Evolutionary conservation across 2,797 vertebrate genomes (phyloP), one percentile per base, ranked within the genome.

Genomic region (Eulemur rubriventer): DNA sequence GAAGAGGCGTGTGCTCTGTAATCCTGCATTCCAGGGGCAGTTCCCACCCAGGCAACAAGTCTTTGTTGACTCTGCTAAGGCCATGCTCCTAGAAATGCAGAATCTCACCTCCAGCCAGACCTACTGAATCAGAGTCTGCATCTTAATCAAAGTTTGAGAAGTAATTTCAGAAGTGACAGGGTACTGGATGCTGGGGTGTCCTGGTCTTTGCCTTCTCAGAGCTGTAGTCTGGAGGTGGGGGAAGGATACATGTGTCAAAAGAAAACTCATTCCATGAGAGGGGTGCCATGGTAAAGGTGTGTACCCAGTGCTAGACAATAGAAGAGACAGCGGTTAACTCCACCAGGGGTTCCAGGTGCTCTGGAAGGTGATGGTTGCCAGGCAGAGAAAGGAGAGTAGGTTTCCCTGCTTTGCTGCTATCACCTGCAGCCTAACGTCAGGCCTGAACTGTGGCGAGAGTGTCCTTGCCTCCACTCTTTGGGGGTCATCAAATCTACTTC

Each of bases 141-240:
- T 82, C 80, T 82, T 90, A 61, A 78, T 95, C 18, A 18, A 57
- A 63, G 48, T 50, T 79, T 55, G 52, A 86, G 81, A 93, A 92
- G 43, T 4, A 1, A 28, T 55, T 12, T 26, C 50, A 59, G 59
- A 72, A 80, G 55, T 50, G 24, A 73, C 22, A 41, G 13, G 13
- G 41, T 18, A 28, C 76, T 11, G 38, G 83, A 48, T 48, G 8
- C 80, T 80, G 38, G 41, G 20, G 46, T 33, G 10, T 73, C 81
- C n/a, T 35, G n/a, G 46, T 6, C 33, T 52, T 50, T 75, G 43
- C 14, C 46, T 76, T 84, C 82, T n/a, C 18, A 35, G 59, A 91
- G 55, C 41, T 67, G 10, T 7, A 59, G 18, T 59, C 6, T 41
- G 28, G 70, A 41, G 57, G 7, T 12, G 20, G 67, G 28, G 28